Base-by-base conservation (phyloP, 2,888 invertebrate genomes). In the Empis stercorea region DNA sequence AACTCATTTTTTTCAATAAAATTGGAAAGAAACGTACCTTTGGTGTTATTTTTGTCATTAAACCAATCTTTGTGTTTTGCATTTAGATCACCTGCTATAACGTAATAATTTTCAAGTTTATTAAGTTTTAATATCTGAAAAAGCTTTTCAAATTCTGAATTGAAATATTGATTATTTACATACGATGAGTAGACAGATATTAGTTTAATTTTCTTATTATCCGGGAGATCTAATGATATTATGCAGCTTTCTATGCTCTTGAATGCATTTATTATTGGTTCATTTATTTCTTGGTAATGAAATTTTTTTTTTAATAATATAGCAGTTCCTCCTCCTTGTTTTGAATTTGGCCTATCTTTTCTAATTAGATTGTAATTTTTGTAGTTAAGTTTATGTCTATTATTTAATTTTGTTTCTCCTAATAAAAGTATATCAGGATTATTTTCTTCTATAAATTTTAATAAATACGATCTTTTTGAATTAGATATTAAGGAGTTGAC, bases 1-100 rank as follows among this genome's bases (percentile, higher is more conserved):
- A 46, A 36, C 27, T 44, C 34, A 39, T 44, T 44, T 10, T 47
- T 40, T 3, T 43, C 30, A 11, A 47, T 13, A 43, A 46, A 46
- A 2, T 13, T 11, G 2, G 30, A 16, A 11, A 42, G 30, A 20
- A 37, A 39, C 4, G 7, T 44, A 16, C 48, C 44, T 41, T 41
- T 45, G 27, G 13, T 20, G 4, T 47, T 43, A 10, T 17, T 30
- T n/a, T 4, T 37, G 14, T 14, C 4, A n/a, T 47, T 36, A 15
- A 40, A 40, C 44, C 44, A 44, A 30, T 13, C 36, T 13, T 43
- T 23, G 14, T 45, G 27, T 38, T 45, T 39, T 30, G 45, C 45
- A 15, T 45, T 45, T 2, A 45, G 16, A 34, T 20, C 20, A 20
- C 20, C 20, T 5, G 20, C 20, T 20, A 20, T 20, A 3, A 20